A percentile compares a stretch with the other conserved stretches of the same genome.
phyloP scores from a whole-genome alignment of 2,888 invertebrate species.

The Dascillus cervinus region DNA sequence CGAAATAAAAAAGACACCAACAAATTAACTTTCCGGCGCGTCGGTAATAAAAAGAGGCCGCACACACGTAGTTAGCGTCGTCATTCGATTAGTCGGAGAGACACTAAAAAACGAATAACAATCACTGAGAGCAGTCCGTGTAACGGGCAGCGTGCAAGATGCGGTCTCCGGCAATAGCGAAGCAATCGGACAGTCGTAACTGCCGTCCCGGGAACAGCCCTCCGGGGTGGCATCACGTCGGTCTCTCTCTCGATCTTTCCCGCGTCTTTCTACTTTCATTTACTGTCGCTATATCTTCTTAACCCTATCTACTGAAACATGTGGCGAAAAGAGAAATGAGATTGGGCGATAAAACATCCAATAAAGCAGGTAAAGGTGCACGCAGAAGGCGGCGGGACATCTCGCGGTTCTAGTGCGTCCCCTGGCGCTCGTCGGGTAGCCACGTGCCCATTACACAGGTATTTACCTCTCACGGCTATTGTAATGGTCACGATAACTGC shows the following conservation, averaged over 20 bases:
- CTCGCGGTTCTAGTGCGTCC: constrained; percentile 27
- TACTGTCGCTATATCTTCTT: constrained; percentile 31
- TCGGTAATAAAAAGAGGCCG: constrained; percentile 28
- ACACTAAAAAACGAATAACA: constrained; percentile 39
- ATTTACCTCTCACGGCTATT: constrained; percentile 34
- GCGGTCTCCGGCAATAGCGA: constrained; percentile 28
- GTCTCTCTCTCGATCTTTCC: constrained; percentile 27
- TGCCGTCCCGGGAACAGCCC: constrained; percentile 53
- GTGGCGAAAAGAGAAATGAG: constrained; percentile 29
- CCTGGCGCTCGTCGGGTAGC: constrained; percentile 33
- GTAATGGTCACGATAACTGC: constrained; percentile 34
- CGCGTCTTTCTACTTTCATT: constrained; percentile 34
- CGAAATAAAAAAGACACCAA: constrained; percentile 35
- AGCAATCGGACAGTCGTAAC: constrained; percentile 59
- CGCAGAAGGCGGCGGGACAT: constrained; percentile 18
- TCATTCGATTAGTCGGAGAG: constrained; percentile 36
- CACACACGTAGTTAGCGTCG: constrained; percentile 31
- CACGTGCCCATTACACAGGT: constrained; percentile 38
- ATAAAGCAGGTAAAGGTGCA: constrained; percentile 28
- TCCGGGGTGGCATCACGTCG: constrained; percentile 45
- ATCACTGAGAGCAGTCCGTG: constrained; percentile 32
- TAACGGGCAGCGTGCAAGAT: constrained; percentile 23
- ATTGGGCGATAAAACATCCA: constrained; percentile 32
- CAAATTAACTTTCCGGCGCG: constrained; percentile 35
- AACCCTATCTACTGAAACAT: constrained; percentile 27